Evolutionary conservation across 2,113 vertebrate genomes (phyloP), one percentile per base, ranked within the genome.

Genomic region (Peromyscus polionotus): DNA sequence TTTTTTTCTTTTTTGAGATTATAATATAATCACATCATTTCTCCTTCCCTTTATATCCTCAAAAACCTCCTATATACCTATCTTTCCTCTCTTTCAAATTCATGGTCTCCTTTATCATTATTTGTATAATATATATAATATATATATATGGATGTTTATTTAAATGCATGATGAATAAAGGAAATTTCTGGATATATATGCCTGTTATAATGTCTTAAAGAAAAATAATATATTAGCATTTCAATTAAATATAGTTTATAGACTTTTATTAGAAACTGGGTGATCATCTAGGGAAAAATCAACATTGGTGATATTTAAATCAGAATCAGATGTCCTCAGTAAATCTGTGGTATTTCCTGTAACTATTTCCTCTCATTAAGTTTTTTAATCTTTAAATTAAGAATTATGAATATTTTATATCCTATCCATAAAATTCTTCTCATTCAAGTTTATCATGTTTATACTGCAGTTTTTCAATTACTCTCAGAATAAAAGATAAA

Each of bases 371-470:
- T 20, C 31, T 83, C 17, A 90, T 39, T 95, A 70, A 31, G 5
- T 70, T 11, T 63, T 96, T 88, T 91, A 89, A 72, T n/a, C 36
- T 94, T 85, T 93, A 77, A 59, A 81, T 57, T 63, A 80, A 22
- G 24, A 87, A 36, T 81, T 61, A 87, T 33, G 68, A 70, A 10
- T 61, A 93, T 51, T 81, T 93, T 90, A 91, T 4, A 94, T 63
- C 26, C 85, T 13, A 90, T 86, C 1, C 4, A 16, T 76, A 59
- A 16, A 31, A 61, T 91, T 86, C 86, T 90, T 76, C 28, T 54
- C 54, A 92, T 80, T 61, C 68, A 51, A 42, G n/a, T 79, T 33
- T 5, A 61, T 93, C 28, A 24, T 57, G 76, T 94, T 96, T 33
- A 45, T 36, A 65, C 9, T 51, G 7, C 1, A 90, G 39, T 24